Base-by-base conservation (phyloP, 2,113 vertebrate genomes). In the Tragelaphus imberbis region DNA sequence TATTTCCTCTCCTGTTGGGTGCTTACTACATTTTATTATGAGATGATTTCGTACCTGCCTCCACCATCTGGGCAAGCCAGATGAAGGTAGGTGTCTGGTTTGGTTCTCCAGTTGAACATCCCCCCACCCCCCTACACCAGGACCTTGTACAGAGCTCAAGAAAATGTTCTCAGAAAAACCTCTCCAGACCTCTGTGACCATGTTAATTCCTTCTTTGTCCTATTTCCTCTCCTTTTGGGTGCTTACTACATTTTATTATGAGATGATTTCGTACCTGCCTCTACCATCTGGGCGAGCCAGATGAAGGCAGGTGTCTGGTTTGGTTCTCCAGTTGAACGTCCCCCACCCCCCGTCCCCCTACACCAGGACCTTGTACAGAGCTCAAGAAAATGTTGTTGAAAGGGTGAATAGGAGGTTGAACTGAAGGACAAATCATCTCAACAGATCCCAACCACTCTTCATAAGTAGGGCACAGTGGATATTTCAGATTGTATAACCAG, bases 261-360 rank as follows among this genome's bases (percentile, higher is more conserved):
- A 28, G 15, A 40, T 36, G 19, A 55, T 25, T 30, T 71, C 6
- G 0, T 19, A 19, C 61, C 59, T 58, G 0, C 56, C n/a, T 59
- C 51, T 23, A n/a, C 28, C 23, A 7, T 7, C 47, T 63, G 23
- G 44, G 59, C 13, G 36, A 53, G 63, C 6, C 15, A 5, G 17
- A 6, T 40, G 49, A 75, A 15, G 30, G n/a, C 87, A 85, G 55
- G 11, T 19, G 9, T 16, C 68, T 85, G 58, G 53, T 51, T 80
- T 40, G 75, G 40, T 40, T 93, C 33, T 44, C 53, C 17, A 19
- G 1, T 2, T 33, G 30, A 49, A 49, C 11, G 10, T 19, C 27
- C 17, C 47, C 16, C 8, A n/a, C n/a, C n/a, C n/a, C n/a, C 49
- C 6, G 2, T 1, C 36, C 23, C 7, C 1, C 27, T 8, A 36